Percentiles rank a stretch among this genome's conserved stretches.
These are phyloP conservation scores for Vanessa tameamea DNA, from an alignment of 1,140 invertebrate species.

Conservation along the genomic window DNA sequence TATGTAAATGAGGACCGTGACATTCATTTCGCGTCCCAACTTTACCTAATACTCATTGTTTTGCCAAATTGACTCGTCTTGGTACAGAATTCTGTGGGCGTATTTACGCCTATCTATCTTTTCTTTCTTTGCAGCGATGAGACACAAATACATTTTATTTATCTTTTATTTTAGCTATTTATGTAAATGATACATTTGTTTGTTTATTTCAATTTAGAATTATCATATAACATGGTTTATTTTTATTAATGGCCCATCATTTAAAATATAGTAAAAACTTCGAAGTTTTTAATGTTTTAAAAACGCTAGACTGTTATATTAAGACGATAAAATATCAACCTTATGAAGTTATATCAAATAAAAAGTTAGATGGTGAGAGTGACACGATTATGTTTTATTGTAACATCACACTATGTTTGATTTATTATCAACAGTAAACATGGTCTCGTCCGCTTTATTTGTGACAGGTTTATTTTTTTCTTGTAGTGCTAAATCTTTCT, in stretches of 20 bases:
- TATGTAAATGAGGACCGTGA: conserved; percentile 47
- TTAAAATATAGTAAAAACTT: too few relatives aligned
- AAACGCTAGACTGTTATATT: too few relatives aligned
- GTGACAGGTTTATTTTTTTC: conserved; percentile 32
- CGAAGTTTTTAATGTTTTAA: too few relatives aligned
- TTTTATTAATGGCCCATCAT: too few relatives aligned
- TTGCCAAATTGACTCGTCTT: conserved; percentile 39
- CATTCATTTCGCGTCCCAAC: conserved; percentile 51
- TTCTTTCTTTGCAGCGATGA: conserved; percentile 11
- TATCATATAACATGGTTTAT: too few relatives aligned
- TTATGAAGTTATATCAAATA: too few relatives aligned
- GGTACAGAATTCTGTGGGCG: conserved; percentile 14
- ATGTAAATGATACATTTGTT: too few relatives aligned
- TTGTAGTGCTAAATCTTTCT: conserved; percentile 51
- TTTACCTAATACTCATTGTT: conserved; percentile 48
- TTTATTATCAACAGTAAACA: conserved; percentile 20
- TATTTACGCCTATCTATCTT: conserved; percentile 21
- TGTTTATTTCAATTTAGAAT: too few relatives aligned
- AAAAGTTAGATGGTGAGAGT: too few relatives aligned
- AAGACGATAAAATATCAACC: too few relatives aligned
- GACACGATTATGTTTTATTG: neutral
- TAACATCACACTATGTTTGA: conserved; percentile 32
- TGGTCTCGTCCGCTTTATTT: conserved; percentile 16
- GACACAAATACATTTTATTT: neutral
- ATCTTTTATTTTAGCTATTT: neutral